Percentiles rank a stretch among this genome's conserved stretches.
phyloP scores from a whole-genome alignment of 2,113 vertebrate genomes.

The Poecile atricapillus region DNA sequence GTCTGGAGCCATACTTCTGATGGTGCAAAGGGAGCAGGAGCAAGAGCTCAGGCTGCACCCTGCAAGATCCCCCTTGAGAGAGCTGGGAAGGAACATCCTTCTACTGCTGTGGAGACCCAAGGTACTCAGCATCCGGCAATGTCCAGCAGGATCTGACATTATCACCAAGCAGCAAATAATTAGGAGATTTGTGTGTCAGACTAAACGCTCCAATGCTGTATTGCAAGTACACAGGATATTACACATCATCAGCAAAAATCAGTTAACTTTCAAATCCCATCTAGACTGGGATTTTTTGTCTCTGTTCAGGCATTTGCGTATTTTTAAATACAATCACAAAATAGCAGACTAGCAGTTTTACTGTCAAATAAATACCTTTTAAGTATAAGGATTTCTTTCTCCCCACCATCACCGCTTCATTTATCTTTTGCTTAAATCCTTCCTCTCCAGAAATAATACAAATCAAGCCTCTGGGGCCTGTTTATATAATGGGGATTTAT shows the following conservation, averaged over 20 bases:
- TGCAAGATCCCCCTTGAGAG: background rate
- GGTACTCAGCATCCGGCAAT: accelerated
- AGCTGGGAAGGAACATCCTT: background rate
- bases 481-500: conserved; percentile 66
- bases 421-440: conserved; percentile 66
- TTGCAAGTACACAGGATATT: background rate
- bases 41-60: background rate
- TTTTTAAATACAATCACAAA: conserved; percentile 17
- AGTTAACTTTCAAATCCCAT: background rate
- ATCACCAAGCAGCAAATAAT: background rate
- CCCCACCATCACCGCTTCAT: background rate
- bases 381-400: conserved; percentile 39
- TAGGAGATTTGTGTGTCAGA: background rate
- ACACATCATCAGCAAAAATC: background rate
- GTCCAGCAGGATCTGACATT: background rate
- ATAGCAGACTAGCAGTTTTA: background rate
- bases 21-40: background rate
- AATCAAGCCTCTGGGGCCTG: conserved; percentile 63
- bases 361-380: conserved; percentile 40
- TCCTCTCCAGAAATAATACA: conserved; percentile 56
- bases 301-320: background rate
- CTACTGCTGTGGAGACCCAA: background rate
- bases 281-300: background rate
- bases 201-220: accelerated
- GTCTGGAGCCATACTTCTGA: background rate